Conservation (phyloP, 2,113 vertebrate species). For the Rhegmatorhina hoffmannsi region DNA sequence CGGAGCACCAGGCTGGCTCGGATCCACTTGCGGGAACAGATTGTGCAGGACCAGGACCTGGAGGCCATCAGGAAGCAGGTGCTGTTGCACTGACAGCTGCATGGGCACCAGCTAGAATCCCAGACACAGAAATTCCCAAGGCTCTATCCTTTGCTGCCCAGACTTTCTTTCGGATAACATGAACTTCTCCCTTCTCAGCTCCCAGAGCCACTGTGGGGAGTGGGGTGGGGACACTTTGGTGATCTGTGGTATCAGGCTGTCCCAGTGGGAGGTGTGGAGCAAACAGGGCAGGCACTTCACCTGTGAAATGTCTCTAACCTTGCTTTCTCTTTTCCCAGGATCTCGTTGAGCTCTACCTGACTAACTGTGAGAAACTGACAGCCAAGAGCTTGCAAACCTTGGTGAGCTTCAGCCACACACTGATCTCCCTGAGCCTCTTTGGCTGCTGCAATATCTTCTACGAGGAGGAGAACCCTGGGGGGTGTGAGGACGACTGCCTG, state of each 20-base stretch:
- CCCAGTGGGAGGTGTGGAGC: background rate
- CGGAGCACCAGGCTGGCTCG: slow-evolving; percentile 91
- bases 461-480: slow-evolving; percentile 85
- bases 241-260: background rate
- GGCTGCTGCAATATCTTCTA: slow-evolving; percentile 92
- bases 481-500: slow-evolving; percentile 84
- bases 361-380: slow-evolving; percentile 91
- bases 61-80: slow-evolving; percentile 96
- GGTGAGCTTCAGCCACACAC: slow-evolving; percentile 85
- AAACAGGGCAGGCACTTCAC: background rate
- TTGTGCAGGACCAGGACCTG: slow-evolving; percentile 91
- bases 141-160: background rate
- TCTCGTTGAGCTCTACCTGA: slow-evolving; percentile 93
- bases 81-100: background rate
- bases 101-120: background rate
- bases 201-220: background rate
- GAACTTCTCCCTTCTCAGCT: background rate
- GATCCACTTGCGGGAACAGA: slow-evolving; percentile 89
- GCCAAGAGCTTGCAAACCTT: slow-evolving; percentile 92
- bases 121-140: background rate
- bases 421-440: slow-evolving; percentile 93
- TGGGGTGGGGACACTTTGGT: background rate
- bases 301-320: background rate
- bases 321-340: slow-evolving; percentile 78
- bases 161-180: background rate